Percentiles rank a stretch among this genome's conserved stretches.
Conservation (phyloP, 2,113 vertebrate genomes). For the Ellobius talpinus region DNA sequence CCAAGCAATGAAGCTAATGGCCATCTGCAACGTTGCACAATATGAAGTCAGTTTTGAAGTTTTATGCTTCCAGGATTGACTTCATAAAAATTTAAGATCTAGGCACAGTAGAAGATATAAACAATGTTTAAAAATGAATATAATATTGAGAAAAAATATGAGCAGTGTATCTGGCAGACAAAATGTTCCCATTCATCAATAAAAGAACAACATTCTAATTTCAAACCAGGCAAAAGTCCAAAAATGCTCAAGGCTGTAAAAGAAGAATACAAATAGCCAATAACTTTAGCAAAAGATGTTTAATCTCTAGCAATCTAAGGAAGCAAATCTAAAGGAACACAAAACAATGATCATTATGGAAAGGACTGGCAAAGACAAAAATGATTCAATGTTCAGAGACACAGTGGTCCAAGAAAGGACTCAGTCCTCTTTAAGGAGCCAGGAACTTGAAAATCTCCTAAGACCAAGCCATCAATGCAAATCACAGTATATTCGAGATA, state of each 20-base stretch:
- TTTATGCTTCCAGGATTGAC: neutral
- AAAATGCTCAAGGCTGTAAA: slow-evolving; percentile 17
- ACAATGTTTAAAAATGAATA: slow-evolving; percentile 41
- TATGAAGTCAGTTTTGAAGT: neutral
- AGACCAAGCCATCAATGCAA: neutral
- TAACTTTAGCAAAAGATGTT: neutral
- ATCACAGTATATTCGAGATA: neutral
- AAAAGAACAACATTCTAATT: neutral
- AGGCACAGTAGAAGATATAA: slow-evolving; percentile 3
- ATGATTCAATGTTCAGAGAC: neutral
- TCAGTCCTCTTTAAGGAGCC: neutral
- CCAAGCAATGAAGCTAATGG: neutral
- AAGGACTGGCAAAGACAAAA: neutral
- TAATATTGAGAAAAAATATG: slow-evolving; percentile 33
- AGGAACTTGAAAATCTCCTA: neutral
- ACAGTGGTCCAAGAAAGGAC: neutral
- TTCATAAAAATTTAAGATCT: slow-evolving; percentile 63
- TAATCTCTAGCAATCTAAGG: neutral
- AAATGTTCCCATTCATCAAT: slow-evolving; percentile 20
- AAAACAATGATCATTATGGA: neutral
- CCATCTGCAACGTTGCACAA: neutral
- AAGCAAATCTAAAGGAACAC: slow-evolving; percentile 18
- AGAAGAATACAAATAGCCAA: neutral
- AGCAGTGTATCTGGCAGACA: slow-evolving; percentile 3
- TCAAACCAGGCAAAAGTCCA: neutral